These are phyloP conservation scores for Cosmopolites sordidus DNA, from an alignment of 2,888 invertebrate genomes.

Conservation along the genomic window DNA sequence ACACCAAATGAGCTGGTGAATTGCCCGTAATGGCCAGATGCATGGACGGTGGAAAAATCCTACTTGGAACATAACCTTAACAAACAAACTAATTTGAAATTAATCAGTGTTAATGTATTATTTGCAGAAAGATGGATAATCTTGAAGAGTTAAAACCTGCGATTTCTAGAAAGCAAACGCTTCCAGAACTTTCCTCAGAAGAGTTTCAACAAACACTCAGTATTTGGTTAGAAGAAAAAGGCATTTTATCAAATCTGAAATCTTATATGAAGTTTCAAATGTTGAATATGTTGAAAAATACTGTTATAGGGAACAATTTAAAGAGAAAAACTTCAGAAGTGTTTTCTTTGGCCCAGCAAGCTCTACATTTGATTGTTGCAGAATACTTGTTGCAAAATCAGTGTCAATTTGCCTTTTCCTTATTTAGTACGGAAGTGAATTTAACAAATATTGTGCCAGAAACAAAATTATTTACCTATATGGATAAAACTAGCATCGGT, in stretches of 20 bases:
- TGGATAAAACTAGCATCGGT: slow-evolving; percentile 13
- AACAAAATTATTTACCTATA: slow-evolving; percentile 35
- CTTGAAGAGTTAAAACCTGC: slow-evolving; percentile 34
- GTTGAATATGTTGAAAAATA: slow-evolving; percentile 54
- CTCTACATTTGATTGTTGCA: slow-evolving; percentile 58
- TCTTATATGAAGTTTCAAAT: slow-evolving; percentile 59
- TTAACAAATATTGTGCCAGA: slow-evolving; percentile 45
- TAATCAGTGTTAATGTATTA: too few relatives aligned
- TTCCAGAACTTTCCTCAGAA: slow-evolving; percentile 43
- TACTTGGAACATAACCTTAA: too few relatives aligned
- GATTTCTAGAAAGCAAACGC: slow-evolving; percentile 22
- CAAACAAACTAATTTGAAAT: too few relatives aligned
- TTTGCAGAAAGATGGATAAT: too few relatives aligned
- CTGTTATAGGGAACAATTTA: slow-evolving; percentile 42
- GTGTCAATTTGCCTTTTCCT: slow-evolving; percentile 56
- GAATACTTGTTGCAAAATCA: slow-evolving; percentile 58
- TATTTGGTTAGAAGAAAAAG: slow-evolving; percentile 59
- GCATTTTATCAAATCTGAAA: slow-evolving; percentile 56
- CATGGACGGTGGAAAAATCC: too few relatives aligned
- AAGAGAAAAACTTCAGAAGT: slow-evolving; percentile 38
- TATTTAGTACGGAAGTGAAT: slow-evolving; percentile 59
- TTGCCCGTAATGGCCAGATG: too few relatives aligned
- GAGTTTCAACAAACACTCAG: slow-evolving; percentile 57
- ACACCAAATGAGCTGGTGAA: too few relatives aligned
- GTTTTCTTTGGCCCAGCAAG: slow-evolving; percentile 54